A percentile compares a stretch with the other conserved stretches of the same genome.
These are phyloP conservation scores for Globodera rostochiensis DNA, from an alignment of 1,140 invertebrate genomes.

Conservation along the genomic window DNA sequence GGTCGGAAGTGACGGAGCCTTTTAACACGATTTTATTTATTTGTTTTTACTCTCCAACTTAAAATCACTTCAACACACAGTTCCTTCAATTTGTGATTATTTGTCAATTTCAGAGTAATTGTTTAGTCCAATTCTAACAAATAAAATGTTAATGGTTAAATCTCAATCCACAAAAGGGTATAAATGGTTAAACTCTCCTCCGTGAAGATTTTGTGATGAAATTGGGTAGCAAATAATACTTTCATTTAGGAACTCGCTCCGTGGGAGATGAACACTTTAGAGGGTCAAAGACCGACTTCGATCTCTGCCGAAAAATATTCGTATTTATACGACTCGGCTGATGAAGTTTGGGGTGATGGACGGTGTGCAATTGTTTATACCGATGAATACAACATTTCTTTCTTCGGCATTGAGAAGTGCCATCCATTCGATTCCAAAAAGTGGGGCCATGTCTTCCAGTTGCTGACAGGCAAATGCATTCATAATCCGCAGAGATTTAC, in stretches of 20 bases:
- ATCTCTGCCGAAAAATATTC: neutral
- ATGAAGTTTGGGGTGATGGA: neutral
- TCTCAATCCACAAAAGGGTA: no score
- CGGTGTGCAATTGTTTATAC: conserved; percentile 77
- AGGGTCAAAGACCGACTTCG: conserved; percentile 6
- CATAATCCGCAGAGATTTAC: neutral
- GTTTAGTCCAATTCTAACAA: no score
- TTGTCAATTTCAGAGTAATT: conserved; percentile 20
- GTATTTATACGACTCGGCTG: neutral
- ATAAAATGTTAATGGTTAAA: no score
- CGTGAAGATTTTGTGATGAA: no score
- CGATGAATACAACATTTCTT: conserved; percentile 79
- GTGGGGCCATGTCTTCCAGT: conserved; percentile 76
- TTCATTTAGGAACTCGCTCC: no score
- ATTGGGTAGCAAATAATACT: no score
- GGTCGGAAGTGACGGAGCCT: neutral
- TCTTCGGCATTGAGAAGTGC: conserved; percentile 78
- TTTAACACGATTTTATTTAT: neutral
- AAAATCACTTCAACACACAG: neutral
- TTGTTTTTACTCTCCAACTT: neutral
- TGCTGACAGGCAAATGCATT: conserved; percentile 70
- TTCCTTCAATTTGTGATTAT: neutral
- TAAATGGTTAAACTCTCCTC: no score
- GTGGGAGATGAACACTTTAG: neutral
- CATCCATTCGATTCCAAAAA: conserved; percentile 87